Evolutionary conservation across 2,888 invertebrate genomes (phyloP).

Genomic region (Gastracanthus pulcherrimus): DNA sequence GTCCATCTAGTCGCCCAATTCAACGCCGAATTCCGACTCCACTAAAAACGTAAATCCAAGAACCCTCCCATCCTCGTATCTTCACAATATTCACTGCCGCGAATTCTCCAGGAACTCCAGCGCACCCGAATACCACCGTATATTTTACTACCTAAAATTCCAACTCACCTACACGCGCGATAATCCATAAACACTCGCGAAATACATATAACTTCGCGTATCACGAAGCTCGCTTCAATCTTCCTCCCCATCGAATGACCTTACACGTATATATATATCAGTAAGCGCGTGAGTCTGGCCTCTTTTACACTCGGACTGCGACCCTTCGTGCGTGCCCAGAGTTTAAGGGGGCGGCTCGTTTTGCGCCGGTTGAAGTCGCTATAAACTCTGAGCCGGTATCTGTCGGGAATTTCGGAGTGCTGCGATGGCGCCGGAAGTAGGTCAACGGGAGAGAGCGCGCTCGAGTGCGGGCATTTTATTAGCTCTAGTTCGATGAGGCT

Average conservation of each 20-base stretch:
- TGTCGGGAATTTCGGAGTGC: background rate
- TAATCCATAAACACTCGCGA: background rate
- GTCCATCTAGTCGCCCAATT: too few relatives aligned
- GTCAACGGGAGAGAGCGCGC: background rate
- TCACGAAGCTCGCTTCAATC: background rate
- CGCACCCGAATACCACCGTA: background rate
- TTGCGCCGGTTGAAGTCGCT: background rate
- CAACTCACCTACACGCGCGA: background rate
- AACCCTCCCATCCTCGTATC: too few relatives aligned
- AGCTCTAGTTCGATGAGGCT: background rate
- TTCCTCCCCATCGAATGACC: background rate
- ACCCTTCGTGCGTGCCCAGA: background rate
- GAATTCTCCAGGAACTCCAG: background rate
- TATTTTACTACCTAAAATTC: background rate
- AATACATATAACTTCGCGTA: background rate
- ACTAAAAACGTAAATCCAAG: background rate
- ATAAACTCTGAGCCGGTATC: background rate
- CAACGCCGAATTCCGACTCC: background rate
- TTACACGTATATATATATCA: background rate
- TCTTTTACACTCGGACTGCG: background rate
- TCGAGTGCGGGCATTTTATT: background rate
- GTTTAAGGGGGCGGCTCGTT: background rate
- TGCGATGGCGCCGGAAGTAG: background rate
- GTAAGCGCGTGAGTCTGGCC: background rate
- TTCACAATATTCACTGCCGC: background rate